phyloP scores from a whole-genome alignment of 2,113 vertebrate genomes.

The Varanus komodoensis region DNA sequence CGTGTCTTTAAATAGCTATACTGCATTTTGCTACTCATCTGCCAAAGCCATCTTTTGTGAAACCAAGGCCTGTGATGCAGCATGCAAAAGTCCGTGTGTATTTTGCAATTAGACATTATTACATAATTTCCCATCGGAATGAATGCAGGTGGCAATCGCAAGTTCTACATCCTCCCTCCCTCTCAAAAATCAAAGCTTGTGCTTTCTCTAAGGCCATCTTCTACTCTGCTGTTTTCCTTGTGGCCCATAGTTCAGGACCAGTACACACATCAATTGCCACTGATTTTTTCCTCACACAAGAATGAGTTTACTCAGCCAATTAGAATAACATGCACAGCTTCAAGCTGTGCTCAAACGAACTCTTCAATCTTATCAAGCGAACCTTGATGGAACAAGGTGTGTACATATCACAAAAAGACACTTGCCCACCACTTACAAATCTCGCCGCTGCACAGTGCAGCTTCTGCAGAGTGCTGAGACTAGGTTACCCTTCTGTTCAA shows the following conservation, averaged over 20 bases:
- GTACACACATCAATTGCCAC: not conserved
- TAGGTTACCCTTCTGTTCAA: not conserved
- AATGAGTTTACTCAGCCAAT: not conserved
- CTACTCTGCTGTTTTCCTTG: slow-evolving; percentile 6
- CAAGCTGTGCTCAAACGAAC: not conserved
- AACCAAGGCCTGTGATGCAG: slow-evolving; percentile 20
- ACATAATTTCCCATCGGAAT: slow-evolving; percentile 44
- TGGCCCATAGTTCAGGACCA: not conserved
- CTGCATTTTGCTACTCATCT: not conserved
- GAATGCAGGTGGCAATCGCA: slow-evolving; percentile 41
- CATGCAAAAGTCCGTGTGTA: slow-evolving; percentile 50
- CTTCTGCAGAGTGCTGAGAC: not conserved
- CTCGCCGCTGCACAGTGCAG: not conserved
- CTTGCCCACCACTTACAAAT: not conserved
- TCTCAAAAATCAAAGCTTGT: slow-evolving; percentile 17
- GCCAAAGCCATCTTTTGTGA: slow-evolving; percentile 23
- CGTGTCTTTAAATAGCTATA: slow-evolving; percentile 27
- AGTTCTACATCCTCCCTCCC: not conserved
- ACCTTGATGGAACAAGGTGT: not conserved
- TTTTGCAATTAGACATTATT: slow-evolving; percentile 53
- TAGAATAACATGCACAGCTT: not conserved
- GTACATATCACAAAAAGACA: not conserved
- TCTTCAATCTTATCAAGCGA: not conserved
- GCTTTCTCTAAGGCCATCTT: slow-evolving; percentile 42
- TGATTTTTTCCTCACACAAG: no score